These are phyloP conservation scores for Leptocoma aspasia DNA, from an alignment of 2,113 vertebrate genomes.

Conservation along the genomic window DNA sequence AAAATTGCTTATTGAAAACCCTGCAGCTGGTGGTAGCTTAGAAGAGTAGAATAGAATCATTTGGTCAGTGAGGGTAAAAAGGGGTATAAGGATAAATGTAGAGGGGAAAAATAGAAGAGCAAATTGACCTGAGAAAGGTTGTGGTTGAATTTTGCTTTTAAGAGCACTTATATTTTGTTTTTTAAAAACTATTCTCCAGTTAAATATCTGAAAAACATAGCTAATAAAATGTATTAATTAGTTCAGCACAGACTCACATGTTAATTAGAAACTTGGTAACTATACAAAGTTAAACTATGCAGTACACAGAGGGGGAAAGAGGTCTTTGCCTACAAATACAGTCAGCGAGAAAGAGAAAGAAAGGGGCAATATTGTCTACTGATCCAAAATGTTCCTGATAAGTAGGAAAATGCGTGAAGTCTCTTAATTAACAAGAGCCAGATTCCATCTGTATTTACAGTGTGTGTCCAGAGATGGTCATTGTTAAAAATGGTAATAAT, in stretches of 20 bases:
- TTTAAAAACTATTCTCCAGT: background rate
- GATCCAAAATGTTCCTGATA: background rate
- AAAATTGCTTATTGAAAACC: conserved; percentile 29
- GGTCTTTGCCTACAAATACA: background rate
- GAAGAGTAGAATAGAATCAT: background rate
- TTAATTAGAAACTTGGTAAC: background rate
- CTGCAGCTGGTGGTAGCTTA: background rate
- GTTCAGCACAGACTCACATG: background rate
- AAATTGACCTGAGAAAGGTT: background rate
- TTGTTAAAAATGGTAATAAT: background rate
- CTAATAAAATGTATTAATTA: background rate
- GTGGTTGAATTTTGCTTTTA: background rate
- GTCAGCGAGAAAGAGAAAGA: background rate
- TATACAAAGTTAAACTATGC: background rate
- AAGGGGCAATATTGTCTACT: background rate
- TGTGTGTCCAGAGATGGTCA: background rate
- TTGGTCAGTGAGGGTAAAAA: background rate
- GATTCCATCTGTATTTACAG: background rate
- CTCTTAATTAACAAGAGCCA: background rate
- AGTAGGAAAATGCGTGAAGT: background rate
- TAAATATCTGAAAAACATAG: background rate
- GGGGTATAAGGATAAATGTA: background rate
- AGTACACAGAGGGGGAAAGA: background rate
- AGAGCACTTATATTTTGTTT: background rate
- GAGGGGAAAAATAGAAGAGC: background rate